A percentile compares a stretch with the other conserved stretches of the same genome.
Conservation (phyloP, 2,888 invertebrate species). For the Drosophila setosimentum region DNA sequence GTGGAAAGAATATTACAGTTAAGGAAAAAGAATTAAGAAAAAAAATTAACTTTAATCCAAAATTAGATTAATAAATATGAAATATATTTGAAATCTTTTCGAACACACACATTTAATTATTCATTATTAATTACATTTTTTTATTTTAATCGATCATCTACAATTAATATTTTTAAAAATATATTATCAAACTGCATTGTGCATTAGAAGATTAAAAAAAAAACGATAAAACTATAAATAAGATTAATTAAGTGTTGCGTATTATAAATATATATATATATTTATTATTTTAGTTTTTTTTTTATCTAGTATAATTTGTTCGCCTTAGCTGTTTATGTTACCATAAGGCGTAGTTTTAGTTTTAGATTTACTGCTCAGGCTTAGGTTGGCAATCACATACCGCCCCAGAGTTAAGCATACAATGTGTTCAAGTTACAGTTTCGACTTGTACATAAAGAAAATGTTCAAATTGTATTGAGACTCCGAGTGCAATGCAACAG, state of each 20-base stretch:
- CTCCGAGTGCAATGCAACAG: constrained; percentile 58
- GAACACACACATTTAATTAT: background rate
- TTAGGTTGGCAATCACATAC: background rate
- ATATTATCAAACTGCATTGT: background rate
- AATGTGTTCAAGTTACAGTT: constrained; percentile 31
- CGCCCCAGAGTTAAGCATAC: background rate
- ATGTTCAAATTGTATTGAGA: constrained; percentile 78
- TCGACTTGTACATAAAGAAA: constrained; percentile 69
- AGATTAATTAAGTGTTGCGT: background rate
- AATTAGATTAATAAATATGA: background rate
- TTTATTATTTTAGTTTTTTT: background rate
- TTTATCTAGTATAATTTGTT: background rate
- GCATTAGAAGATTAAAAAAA: background rate
- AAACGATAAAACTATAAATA: background rate
- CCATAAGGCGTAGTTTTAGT: background rate
- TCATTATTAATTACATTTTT: background rate
- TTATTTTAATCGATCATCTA: background rate
- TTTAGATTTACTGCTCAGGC: background rate
- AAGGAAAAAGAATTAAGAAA: background rate
- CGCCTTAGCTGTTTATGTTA: background rate
- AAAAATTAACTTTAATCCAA: background rate
- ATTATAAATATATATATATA: background rate
- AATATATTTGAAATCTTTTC: background rate
- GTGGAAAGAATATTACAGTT: constrained; percentile 2
- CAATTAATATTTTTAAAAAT: background rate